Evolutionary conservation across 2,113 vertebrate species (phyloP).

Genomic region (Eidolon helvum): DNA sequence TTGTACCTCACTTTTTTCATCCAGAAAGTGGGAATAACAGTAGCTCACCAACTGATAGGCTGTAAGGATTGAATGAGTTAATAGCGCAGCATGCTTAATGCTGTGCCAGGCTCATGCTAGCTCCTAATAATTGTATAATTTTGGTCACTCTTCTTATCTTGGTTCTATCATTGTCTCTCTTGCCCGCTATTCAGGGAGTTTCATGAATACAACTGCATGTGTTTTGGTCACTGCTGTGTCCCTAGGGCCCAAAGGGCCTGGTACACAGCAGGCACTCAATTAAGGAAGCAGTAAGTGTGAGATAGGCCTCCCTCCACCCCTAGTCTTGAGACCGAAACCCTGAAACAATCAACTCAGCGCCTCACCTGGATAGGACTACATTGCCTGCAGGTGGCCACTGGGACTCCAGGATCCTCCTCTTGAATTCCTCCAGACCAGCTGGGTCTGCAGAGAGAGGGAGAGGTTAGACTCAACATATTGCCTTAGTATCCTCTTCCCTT

Average conservation of each 20-base stretch:
- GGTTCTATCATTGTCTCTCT: neutral
- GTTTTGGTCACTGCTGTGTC: neutral
- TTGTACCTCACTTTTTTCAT: neutral
- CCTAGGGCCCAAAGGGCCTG: neutral
- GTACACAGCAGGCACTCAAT: neutral
- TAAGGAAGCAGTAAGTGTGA: neutral
- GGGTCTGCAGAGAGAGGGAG: constrained; percentile 18
- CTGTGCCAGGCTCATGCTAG: neutral
- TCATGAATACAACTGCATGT: neutral
- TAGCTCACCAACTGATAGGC: neutral
- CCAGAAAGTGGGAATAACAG: neutral
- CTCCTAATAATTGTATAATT: neutral
- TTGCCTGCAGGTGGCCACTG: neutral
- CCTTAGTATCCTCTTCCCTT: neutral
- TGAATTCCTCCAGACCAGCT: constrained; percentile 61
- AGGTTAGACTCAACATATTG: neutral
- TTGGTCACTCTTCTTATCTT: too few relatives aligned
- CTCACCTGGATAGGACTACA: constrained; percentile 34
- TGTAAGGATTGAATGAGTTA: neutral
- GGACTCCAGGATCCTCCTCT: constrained; percentile 58
- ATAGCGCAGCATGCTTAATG: neutral
- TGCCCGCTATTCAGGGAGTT: neutral
- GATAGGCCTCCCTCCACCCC: neutral
- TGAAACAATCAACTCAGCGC: neutral
- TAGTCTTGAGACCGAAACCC: neutral